phyloP scores from a whole-genome alignment of 2,113 vertebrate species.

The Azemiops feae region DNA sequence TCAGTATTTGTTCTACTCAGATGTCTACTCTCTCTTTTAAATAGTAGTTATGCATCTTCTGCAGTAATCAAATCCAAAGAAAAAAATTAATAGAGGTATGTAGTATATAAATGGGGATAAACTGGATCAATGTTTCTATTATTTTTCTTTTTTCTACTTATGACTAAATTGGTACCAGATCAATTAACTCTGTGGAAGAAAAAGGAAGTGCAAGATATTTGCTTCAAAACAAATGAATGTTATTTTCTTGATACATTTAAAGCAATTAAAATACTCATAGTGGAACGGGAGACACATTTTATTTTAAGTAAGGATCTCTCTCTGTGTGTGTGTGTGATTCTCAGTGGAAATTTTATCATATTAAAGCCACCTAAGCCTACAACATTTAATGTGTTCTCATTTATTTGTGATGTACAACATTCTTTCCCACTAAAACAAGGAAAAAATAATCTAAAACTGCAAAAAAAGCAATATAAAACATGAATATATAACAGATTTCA shows the following conservation, averaged over 20 bases:
- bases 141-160: not conserved
- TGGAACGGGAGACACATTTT: conserved; percentile 14
- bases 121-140: conserved; percentile 3
- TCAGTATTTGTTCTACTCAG: not conserved
- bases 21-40: not conserved
- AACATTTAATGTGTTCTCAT: not conserved
- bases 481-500: not conserved
- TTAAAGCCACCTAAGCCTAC: not conserved
- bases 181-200: conserved; percentile 24
- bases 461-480: not conserved
- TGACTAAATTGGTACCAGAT: not conserved
- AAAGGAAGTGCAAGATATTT: conserved; percentile 29
- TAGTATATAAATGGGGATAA: not conserved
- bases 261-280: not conserved
- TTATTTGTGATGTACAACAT: not conserved
- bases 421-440: not conserved
- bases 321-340: not conserved
- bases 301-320: conserved; percentile 17
- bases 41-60: not conserved
- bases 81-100: not conserved
- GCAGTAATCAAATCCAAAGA: not conserved
- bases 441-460: not conserved
- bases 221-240: conserved; percentile 9
- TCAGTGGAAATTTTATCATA: not conserved
- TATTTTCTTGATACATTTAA: not conserved